phyloP scores from a whole-genome alignment of 1,140 invertebrate species.

The Drosophila orosa region DNA sequence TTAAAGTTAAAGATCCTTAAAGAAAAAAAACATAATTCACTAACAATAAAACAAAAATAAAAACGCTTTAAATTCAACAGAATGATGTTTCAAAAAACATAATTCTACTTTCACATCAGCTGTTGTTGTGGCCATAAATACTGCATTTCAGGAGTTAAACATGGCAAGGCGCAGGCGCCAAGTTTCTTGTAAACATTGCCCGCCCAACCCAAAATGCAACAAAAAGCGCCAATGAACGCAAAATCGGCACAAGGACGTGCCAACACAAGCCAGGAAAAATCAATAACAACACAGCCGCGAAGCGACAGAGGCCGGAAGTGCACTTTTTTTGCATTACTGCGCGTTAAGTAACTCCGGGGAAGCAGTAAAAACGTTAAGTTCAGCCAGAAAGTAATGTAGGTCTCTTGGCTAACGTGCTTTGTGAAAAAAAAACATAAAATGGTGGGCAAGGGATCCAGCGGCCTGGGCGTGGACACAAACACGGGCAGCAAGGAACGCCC shows the following conservation, averaged over 20 bases:
- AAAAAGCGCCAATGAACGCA: slow-evolving; percentile 61
- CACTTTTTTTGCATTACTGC: slow-evolving; percentile 50
- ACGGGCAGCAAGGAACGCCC: slow-evolving; percentile 85
- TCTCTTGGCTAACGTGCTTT: background rate
- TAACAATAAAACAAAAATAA: background rate
- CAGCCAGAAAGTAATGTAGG: slow-evolving; percentile 23
- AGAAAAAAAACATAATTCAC: background rate
- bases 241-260: slow-evolving; percentile 73
- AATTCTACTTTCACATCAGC: background rate
- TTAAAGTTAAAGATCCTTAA: background rate
- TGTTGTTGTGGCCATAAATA: slow-evolving; percentile 19
- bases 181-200: slow-evolving; percentile 65
- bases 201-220: slow-evolving; percentile 58
- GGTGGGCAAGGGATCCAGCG: slow-evolving; percentile 70
- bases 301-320: slow-evolving; percentile 67
- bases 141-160: slow-evolving; percentile 52
- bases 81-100: background rate
- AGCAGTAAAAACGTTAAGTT: slow-evolving; percentile 7
- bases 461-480: slow-evolving; percentile 48
- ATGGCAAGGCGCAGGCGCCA: slow-evolving; percentile 54
- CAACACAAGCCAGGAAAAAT: slow-evolving; percentile 64
- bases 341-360: slow-evolving; percentile 28
- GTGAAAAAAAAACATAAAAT: slow-evolving; percentile 51
- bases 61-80: background rate
- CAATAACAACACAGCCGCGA: slow-evolving; percentile 65